A percentile compares a stretch with the other conserved stretches of the same genome.
phyloP scores from a whole-genome alignment of 2,113 vertebrate genomes.

The Notechis scutatus region DNA sequence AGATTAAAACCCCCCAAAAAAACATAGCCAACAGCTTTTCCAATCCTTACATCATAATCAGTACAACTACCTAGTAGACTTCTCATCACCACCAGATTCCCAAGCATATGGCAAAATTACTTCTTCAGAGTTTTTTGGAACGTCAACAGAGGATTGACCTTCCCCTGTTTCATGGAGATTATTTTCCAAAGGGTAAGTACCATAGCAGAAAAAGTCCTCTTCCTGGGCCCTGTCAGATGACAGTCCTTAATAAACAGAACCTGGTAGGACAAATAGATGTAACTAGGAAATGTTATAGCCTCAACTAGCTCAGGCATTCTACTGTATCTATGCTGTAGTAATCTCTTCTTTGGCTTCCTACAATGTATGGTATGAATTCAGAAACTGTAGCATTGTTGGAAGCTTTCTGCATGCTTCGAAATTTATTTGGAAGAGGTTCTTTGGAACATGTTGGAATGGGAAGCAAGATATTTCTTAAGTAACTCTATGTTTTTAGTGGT shows the following conservation, averaged over 20 bases:
- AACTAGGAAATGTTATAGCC: background rate
- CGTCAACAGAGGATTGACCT: too few relatives aligned
- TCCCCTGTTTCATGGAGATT: too few relatives aligned
- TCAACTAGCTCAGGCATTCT: background rate
- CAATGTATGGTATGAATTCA: background rate
- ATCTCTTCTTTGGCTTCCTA: background rate
- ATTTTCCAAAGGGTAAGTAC: too few relatives aligned
- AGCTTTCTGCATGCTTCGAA: background rate
- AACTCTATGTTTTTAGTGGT: background rate
- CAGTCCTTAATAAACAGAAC: too few relatives aligned
- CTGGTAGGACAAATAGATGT: background rate
- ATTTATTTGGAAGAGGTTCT: background rate
- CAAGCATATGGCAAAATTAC: background rate
- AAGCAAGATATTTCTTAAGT: too few relatives aligned
- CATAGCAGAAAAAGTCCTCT: too few relatives aligned
- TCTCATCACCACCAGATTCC: background rate
- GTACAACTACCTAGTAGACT: background rate
- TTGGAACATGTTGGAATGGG: background rate
- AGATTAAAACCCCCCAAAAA: background rate
- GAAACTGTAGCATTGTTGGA: background rate
- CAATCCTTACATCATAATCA: background rate
- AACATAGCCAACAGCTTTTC: background rate
- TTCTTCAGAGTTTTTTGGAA: too few relatives aligned
- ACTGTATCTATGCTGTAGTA: background rate
- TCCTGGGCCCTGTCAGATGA: too few relatives aligned